Percentiles rank a stretch among this genome's conserved stretches.
phyloP scores from a whole-genome alignment of 2,888 invertebrate species.

The Brachyptera putata region DNA sequence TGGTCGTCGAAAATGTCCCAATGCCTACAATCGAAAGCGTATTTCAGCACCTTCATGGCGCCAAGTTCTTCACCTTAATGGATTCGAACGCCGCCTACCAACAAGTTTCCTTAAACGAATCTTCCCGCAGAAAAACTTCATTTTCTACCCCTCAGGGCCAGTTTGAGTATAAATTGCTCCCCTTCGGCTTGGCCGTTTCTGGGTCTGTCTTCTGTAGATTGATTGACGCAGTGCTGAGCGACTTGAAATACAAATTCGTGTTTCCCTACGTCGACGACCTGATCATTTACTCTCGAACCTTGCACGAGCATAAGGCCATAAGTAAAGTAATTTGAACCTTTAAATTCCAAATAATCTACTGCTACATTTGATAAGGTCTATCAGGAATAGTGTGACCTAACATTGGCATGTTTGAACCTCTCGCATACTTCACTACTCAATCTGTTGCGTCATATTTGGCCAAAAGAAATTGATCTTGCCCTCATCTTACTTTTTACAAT shows the following conservation, averaged over 20 bases:
- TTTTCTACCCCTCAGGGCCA: slow-evolving; percentile 20
- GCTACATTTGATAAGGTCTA: slow-evolving; percentile 37
- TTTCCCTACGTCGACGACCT: background rate
- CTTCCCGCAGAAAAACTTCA: background rate
- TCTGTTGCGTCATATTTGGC: slow-evolving; percentile 10
- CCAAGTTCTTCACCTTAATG: slow-evolving; percentile 11
- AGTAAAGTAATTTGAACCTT: slow-evolving; percentile 34
- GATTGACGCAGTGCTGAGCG: slow-evolving; percentile 18
- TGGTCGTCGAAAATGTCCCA: background rate
- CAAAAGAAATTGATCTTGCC: slow-evolving; percentile 10
- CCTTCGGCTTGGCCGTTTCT: slow-evolving; percentile 19
- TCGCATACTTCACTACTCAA: slow-evolving; percentile 15
- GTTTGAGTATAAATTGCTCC: slow-evolving; percentile 13
- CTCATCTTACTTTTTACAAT: slow-evolving; percentile 9
- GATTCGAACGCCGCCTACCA: slow-evolving; percentile 18
- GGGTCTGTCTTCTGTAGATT: slow-evolving; percentile 2
- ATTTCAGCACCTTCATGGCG: slow-evolving; percentile 2
- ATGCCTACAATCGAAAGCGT: background rate
- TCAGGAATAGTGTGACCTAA: slow-evolving; percentile 35
- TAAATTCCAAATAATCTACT: slow-evolving; percentile 38
- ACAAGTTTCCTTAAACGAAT: slow-evolving; percentile 1
- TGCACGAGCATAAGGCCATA: background rate
- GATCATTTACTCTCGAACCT: background rate
- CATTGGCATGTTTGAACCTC: slow-evolving; percentile 30
- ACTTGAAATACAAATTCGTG: background rate